These are phyloP conservation scores for Peromyscus leucopus DNA, from an alignment of 2,113 vertebrate genomes.

Conservation along the genomic window DNA sequence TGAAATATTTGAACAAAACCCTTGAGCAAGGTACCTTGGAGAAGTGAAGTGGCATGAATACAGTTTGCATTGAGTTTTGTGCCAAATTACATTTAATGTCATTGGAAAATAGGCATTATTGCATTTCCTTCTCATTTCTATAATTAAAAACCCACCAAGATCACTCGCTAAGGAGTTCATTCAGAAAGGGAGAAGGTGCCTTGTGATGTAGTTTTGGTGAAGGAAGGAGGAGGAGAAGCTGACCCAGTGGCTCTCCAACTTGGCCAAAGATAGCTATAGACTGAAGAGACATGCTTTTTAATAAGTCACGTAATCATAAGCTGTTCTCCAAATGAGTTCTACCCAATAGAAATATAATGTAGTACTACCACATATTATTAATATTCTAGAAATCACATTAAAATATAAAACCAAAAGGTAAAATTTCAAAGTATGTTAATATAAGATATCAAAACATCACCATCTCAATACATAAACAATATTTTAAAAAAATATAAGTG, in stretches of 20 bases:
- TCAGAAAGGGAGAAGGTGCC: neutral
- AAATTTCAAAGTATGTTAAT: conserved; percentile 12
- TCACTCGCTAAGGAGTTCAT: neutral
- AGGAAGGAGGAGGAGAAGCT: neutral
- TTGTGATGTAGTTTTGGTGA: neutral
- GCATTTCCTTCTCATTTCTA: neutral
- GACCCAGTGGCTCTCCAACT: neutral
- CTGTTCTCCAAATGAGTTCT: neutral
- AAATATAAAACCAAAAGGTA: conserved; percentile 43
- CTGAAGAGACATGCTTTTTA: neutral
- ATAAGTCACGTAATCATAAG: neutral
- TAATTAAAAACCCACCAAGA: neutral
- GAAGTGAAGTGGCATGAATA: neutral
- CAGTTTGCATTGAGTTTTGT: neutral
- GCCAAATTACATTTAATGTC: neutral
- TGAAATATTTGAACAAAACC: conserved; percentile 11
- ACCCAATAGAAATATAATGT: neutral
- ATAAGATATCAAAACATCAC: neutral
- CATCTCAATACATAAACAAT: conserved; percentile 11
- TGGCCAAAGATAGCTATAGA: neutral
- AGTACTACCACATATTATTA: neutral
- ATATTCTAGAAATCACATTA: neutral
- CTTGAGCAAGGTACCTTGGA: neutral
- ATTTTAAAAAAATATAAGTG: neutral
- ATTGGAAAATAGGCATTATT: conserved; percentile 27